These are phyloP conservation scores for Acanthoscelides obtectus DNA, from an alignment of 2,888 invertebrate species.

Conservation along the genomic window DNA sequence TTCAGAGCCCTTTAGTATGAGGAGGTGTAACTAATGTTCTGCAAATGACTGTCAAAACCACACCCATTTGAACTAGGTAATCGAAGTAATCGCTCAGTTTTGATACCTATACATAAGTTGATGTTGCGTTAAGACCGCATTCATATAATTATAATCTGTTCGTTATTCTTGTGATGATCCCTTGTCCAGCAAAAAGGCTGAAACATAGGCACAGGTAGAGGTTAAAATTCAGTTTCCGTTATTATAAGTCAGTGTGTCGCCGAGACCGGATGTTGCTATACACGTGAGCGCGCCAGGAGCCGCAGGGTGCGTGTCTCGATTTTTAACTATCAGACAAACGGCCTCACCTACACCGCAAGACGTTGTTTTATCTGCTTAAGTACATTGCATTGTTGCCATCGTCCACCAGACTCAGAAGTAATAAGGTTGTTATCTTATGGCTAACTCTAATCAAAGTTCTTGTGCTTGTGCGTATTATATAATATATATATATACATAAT, in stretches of 20 bases:
- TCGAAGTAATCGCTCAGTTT: no score
- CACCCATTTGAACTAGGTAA: no score
- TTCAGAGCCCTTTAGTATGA: no score
- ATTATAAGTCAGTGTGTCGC: slow-evolving; percentile 48
- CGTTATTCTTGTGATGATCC: neutral
- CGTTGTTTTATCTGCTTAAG: neutral
- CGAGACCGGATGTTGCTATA: slow-evolving; percentile 39
- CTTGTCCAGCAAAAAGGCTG: slow-evolving; percentile 15
- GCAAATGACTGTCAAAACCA: no score
- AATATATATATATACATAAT: no score
- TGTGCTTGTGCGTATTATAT: no score
- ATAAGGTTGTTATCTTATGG: no score
- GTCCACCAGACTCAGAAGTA: no score
- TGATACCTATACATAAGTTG: no score
- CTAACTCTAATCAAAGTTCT: no score
- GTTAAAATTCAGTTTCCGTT: slow-evolving; percentile 37
- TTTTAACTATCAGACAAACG: slow-evolving; percentile 5
- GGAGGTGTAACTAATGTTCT: no score
- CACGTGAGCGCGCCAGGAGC: slow-evolving; percentile 36
- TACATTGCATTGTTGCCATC: neutral
- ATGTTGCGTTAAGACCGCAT: neutral
- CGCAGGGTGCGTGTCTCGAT: slow-evolving; percentile 42
- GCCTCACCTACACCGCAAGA: neutral
- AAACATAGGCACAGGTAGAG: slow-evolving; percentile 19
- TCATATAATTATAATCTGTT: neutral